Evolutionary conservation across 2,888 invertebrate species (phyloP), one percentile per base, ranked within the genome.

Genomic region (Blera fallax): DNA sequence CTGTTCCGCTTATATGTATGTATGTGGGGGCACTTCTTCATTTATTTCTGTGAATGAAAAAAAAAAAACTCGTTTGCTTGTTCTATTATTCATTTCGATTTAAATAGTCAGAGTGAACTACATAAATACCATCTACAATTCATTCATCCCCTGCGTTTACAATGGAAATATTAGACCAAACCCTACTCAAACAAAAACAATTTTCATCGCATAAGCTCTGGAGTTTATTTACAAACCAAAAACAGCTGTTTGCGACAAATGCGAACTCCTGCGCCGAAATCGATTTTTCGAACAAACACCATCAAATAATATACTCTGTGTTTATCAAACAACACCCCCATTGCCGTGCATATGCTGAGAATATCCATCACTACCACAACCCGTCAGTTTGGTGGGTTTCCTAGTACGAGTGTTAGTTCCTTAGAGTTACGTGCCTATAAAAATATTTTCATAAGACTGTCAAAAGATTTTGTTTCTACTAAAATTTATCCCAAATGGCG

Each of bases 241-340:
- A 89, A 87, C 89, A 89, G 89, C 88, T 89, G 89, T 77, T 88
- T 11, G 1, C 8, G 14, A 10, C 14, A 27, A 43, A 50, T 11
- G 67, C 67, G 60, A 24, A 88, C 89, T 89, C 88, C 73, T 78
- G 88, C 88, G 88, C 87, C 88, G 69, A 56, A 87, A 89, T 89
- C 48, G 89, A 89, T 89, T 89, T 85, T 87, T 69, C 83, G 37
- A 62, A 54, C 56, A 72, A 69, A 81, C 34, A 27, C 62, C 6
- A 6, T 1, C 58, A 67, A 74, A 73, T 67, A 73, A 77, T 29
- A 40, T 52, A 18, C 54, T 72, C 21, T 21, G 34, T 54, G 72
- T 67, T 73, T 72, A 65, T 43, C 34, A 27, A 32, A 56, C 37
- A 52, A 18, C 72, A 48, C 58, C 43, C 34, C 43, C 21, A 5